Percentiles rank a stretch among this genome's conserved stretches.
phyloP scores from a whole-genome alignment of 2,888 invertebrate species.

The Hemithea aestivaria region DNA sequence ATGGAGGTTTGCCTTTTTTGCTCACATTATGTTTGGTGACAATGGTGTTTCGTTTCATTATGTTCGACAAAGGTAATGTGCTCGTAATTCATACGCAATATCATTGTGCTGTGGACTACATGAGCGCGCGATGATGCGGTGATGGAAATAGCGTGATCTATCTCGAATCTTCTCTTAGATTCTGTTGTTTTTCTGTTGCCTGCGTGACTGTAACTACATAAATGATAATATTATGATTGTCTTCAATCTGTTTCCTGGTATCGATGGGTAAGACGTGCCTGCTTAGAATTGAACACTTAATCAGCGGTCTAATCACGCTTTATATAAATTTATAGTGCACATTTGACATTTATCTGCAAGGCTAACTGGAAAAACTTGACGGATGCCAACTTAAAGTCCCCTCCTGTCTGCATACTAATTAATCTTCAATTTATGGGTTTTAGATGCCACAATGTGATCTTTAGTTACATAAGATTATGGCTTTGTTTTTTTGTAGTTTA shows the following conservation, averaged over 20 bases:
- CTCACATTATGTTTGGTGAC: conserved; percentile 9
- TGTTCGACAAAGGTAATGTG: conserved; percentile 1
- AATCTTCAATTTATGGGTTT: conserved; percentile 6
- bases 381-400: conserved; percentile 5
- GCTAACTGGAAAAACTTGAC: conserved; percentile 15
- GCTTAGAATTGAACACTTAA: conserved; percentile 2
- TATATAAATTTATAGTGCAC: conserved; percentile 8
- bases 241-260: no score
- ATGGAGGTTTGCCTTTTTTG: conserved; percentile 38
- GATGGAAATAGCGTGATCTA: no score
- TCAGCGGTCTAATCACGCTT: conserved; percentile 4
- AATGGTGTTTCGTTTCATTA: conserved; percentile 2
- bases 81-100: background rate
- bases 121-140: no score
- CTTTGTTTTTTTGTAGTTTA: background rate
- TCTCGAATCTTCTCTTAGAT: no score
- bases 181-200: no score
- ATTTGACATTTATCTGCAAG: conserved; percentile 20
- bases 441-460: conserved; percentile 9
- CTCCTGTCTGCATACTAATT: conserved; percentile 12
- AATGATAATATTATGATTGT: no score
- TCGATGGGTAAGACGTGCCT: no score
- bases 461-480: background rate
- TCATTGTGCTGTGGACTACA: no score
- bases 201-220: no score